Percentiles rank a stretch among this genome's conserved stretches.
These are phyloP conservation scores for Gallinago jamesoni DNA, from an alignment of 2,113 vertebrate genomes.

Conservation along the genomic window DNA sequence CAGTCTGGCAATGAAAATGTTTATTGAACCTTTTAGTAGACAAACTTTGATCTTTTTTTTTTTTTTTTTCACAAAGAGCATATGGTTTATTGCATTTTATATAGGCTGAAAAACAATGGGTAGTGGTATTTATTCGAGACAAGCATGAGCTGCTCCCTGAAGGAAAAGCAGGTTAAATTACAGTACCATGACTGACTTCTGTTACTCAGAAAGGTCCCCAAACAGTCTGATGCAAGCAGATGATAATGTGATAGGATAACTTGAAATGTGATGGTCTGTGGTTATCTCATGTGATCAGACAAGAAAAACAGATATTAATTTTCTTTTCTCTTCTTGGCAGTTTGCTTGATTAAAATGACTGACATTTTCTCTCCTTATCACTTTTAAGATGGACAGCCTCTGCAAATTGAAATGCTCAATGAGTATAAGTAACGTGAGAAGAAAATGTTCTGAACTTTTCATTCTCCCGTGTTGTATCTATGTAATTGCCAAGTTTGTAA, in stretches of 20 bases:
- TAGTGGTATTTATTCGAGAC: background rate
- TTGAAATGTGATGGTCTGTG: background rate
- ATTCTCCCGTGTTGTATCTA: background rate
- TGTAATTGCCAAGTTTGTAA: background rate
- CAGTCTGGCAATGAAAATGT: background rate
- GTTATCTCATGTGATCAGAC: background rate
- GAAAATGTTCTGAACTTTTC: background rate
- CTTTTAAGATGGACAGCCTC: background rate
- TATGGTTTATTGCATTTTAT: background rate
- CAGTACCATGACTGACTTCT: background rate
- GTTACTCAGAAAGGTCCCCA: background rate
- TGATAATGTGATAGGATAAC: background rate
- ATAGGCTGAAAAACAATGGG: background rate
- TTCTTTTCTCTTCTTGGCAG: background rate
- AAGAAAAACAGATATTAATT: background rate
- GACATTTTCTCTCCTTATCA: background rate
- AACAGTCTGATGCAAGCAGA: background rate
- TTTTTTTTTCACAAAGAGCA: background rate
- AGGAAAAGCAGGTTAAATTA: background rate
- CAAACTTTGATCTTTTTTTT: background rate
- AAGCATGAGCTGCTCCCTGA: background rate
- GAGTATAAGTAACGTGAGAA: background rate
- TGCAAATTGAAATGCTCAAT: background rate
- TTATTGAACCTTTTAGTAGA: background rate
- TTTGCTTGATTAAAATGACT: conserved; percentile 35